phyloP scores from a whole-genome alignment of 2,888 invertebrate species.

The Drosophila subquinaria region DNA sequence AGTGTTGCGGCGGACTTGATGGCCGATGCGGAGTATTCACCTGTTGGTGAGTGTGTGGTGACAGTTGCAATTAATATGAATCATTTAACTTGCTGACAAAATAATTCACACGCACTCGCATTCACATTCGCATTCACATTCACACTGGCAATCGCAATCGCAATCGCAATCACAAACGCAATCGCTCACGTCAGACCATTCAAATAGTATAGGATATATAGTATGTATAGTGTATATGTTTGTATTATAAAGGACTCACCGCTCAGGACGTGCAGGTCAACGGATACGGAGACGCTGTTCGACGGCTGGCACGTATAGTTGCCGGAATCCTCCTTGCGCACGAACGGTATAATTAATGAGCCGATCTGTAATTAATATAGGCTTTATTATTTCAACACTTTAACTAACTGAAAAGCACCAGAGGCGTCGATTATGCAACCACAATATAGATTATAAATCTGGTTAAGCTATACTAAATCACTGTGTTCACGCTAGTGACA shows the following conservation, averaged over 20 bases:
- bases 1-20: conserved; percentile 83
- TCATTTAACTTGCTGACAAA: conserved; percentile 70
- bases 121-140: conserved; percentile 25
- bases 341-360: conserved; percentile 85
- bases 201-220: conserved; percentile 9
- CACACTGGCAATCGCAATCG: neutral
- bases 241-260: conserved; percentile 87
- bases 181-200: conserved; percentile 22
- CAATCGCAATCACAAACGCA: conserved; percentile 22
- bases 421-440: conserved; percentile 2
- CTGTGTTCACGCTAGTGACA: too few relatives aligned
- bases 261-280: conserved; percentile 95
- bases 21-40: conserved; percentile 86
- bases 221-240: neutral
- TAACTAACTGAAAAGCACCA: conserved; percentile 10
- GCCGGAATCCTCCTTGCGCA: conserved; percentile 86
- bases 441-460: neutral
- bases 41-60: conserved; percentile 69
- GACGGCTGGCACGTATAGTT: conserved; percentile 98
- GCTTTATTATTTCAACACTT: conserved; percentile 42
- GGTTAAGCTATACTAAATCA: neutral
- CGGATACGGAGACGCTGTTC: conserved; percentile 95
- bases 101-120: conserved; percentile 64
- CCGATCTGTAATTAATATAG: conserved; percentile 82
- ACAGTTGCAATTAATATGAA: conserved; percentile 80